Evolutionary conservation across 2,797 vertebrate genomes (phyloP).

Genomic region (Holocentrus rufus): DNA sequence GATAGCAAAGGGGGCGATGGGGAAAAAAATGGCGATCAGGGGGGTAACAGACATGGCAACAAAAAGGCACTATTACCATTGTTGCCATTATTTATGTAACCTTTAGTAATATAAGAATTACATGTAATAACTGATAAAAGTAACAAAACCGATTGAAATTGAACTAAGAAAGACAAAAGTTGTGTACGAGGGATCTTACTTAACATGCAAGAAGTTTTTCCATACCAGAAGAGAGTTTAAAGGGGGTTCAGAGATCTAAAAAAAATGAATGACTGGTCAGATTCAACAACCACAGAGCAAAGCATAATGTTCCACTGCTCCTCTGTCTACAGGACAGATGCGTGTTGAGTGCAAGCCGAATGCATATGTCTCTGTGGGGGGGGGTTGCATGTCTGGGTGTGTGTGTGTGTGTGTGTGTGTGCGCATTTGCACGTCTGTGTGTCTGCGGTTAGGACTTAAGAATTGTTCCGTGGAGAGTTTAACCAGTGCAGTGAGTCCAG

Average conservation of each 20-base stretch:
- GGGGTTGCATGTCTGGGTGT: conserved; percentile 24
- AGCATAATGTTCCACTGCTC: conserved; percentile 21
- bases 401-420: conserved; percentile 3
- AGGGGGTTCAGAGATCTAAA: neutral
- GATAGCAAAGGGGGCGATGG: conserved; percentile 24
- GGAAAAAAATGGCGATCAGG: conserved; percentile 13
- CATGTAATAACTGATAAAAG: too few relatives aligned
- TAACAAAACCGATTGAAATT: too few relatives aligned
- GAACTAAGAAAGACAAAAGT: neutral
- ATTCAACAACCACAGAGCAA: conserved; percentile 13
- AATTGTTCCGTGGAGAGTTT: conserved; percentile 47
- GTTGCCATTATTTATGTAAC: too few relatives aligned
- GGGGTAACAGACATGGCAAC: conserved; percentile 8
- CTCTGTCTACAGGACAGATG: conserved; percentile 10
- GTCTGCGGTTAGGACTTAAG: conserved; percentile 15
- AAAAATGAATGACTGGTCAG: neutral
- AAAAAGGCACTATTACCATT: neutral
- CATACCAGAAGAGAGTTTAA: conserved; percentile 11
- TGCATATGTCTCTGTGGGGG: conserved; percentile 3
- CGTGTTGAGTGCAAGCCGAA: conserved; percentile 17
- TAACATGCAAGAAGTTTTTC: conserved; percentile 14
- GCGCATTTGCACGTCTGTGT: conserved; percentile 28
- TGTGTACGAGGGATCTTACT: neutral
- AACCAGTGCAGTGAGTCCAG: conserved; percentile 27
- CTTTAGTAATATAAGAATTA: too few relatives aligned